These are phyloP conservation scores for Galagoides demidoff DNA, from an alignment of 2,797 vertebrate species.

Conservation along the genomic window DNA sequence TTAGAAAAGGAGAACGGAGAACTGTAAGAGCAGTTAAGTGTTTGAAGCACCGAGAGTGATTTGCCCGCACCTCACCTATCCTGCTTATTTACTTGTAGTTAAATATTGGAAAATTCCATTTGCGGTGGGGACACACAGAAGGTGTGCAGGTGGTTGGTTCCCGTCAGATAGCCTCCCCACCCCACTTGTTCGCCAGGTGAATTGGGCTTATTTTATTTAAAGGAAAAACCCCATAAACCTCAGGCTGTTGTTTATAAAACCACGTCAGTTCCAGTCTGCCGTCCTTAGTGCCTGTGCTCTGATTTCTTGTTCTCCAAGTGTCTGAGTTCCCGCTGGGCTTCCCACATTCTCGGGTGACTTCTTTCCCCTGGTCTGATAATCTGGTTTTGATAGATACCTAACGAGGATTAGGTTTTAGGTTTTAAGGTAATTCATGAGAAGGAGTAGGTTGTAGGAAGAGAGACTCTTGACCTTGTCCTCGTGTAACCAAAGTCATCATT, in stretches of 20 bases:
- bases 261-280: neutral
- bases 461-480: neutral
- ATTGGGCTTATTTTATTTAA: neutral
- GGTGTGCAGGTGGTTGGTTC: neutral
- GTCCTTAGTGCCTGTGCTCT: neutral
- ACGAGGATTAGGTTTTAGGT: neutral
- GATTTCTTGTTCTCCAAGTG: neutral
- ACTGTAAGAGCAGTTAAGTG: neutral
- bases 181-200: neutral
- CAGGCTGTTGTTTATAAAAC: neutral
- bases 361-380: neutral
- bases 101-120: neutral
- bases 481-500: neutral
- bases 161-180: neutral
- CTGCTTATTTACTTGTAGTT: neutral
- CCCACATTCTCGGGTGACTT: neutral
- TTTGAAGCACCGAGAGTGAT: neutral
- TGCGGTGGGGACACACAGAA: neutral
- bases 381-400: neutral
- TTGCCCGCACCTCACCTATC: neutral
- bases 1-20: neutral
- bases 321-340: neutral
- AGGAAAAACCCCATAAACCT: neutral
- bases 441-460: neutral
- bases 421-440: neutral